These are phyloP conservation scores for Apostichopus californicus DNA, from an alignment of 35 echinoderm and acorn worm species.

Conservation along the genomic window DNA sequence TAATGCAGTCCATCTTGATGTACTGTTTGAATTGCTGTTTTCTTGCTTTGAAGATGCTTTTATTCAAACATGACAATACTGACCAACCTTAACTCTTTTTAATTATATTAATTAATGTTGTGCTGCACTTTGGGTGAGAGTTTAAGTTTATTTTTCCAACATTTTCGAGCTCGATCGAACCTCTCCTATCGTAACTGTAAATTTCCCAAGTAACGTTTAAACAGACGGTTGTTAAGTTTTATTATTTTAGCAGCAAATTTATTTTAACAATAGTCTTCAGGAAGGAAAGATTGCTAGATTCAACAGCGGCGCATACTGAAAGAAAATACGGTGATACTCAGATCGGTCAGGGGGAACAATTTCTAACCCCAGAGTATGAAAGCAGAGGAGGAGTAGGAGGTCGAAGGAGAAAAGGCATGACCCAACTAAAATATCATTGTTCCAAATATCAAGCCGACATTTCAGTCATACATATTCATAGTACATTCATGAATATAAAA, in stretches of 20 bases:
- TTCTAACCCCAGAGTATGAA: slow-evolving; percentile 5
- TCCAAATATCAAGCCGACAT: background rate
- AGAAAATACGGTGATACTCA: background rate
- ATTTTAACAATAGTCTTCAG: background rate
- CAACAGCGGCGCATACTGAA: background rate
- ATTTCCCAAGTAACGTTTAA: too few species aligned
- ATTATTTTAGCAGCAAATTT: background rate
- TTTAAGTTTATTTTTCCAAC: too few species aligned
- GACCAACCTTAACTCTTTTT: too few species aligned
- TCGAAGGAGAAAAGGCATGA: slow-evolving; percentile 10
- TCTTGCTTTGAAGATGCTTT: too few species aligned
- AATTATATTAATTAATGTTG: too few species aligned
- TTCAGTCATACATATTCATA: background rate
- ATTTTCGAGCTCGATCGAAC: too few species aligned
- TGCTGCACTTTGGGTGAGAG: too few species aligned
- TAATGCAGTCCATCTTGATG: too few species aligned
- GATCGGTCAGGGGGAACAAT: background rate
- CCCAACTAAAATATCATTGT: background rate
- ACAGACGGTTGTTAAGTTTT: too few species aligned
- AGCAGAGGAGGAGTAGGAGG: slow-evolving; percentile 2
- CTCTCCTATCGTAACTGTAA: too few species aligned
- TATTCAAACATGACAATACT: too few species aligned
- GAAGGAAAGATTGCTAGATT: background rate
- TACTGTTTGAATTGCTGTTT: too few species aligned
- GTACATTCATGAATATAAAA: background rate